Evolutionary conservation across 2,113 vertebrate species (phyloP), one percentile per base, ranked within the genome.

Genomic region (Aspidoscelis tigris): DNA sequence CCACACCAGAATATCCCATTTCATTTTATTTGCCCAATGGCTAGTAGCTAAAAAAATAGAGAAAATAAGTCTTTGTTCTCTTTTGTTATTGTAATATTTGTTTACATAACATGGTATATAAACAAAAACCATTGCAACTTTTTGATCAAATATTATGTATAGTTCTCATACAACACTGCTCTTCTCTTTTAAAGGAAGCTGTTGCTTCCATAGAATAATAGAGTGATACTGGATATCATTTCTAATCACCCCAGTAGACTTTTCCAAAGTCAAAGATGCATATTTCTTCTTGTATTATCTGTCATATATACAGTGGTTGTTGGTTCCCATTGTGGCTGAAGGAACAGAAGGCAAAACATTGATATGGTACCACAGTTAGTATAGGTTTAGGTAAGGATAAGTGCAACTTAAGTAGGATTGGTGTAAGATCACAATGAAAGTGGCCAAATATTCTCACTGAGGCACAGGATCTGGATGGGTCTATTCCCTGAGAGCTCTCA

Each of bases 41-140:
- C 64, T 86, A 82, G 89, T 1, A 0, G 33, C 1, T 87, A 70
- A 22, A 69, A 70, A 22, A 69, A 50, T 80, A 84, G 39, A 81
- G 39, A 26, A 87, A 92, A 91, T 64, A 71, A 0, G 5, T 89
- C n/a, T 87, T 85, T 33, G 9, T 72, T 89, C 66, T 26, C 55
- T 88, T 75, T 86, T 21, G 71, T 18, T 26, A 33, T 26, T n/a
- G n/a, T 16, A 44, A 44, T 73, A 58, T 7, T 76, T 7, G 10
- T 7, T 0, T 84, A 80, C 20, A 64, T 39, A 3, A 64, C 90
- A 79, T 16, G 81, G 61, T 4, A 83, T 75, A 1, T 86, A 92
- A 90, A 80, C 5, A 1, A 86, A 92, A 90, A 80, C 5, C 78
- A 84, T 61, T 24, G 0, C 4, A 43, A 47, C 69, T 16, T 87